Evolutionary conservation across 2,113 vertebrate genomes (phyloP), one percentile per base, ranked within the genome.

Genomic region (Crotalus viridis): DNA sequence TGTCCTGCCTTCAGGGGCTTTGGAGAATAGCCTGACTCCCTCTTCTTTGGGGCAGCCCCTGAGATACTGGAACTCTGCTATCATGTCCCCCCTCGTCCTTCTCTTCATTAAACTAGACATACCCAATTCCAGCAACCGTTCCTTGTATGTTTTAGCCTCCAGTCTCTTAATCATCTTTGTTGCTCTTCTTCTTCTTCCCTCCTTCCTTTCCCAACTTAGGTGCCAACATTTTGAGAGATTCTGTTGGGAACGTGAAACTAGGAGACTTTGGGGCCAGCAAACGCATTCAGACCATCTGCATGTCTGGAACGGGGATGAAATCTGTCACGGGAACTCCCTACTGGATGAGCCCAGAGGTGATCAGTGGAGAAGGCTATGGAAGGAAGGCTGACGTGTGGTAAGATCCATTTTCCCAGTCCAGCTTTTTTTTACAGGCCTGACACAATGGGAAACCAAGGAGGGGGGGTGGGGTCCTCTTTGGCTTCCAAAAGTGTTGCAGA

Each of bases 341-440:
- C 97, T 99, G 99, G 99, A 99, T 99, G 99, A 99, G 98, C 94
- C 99, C 99, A 0, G 99, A 99, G 94, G 99, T 99, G 90, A 99
- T 99, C 96, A 99, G 98, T 9, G 99, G 99, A 96, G 99, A 99
- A 95, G 99, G 99, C 85, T 99, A 99, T 0, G 99, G 99, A 56
- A 98, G 98, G 95, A 99, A 99, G 96, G 99, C 99, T 87, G 99
- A 99, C 8, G 98, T 99, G n/a, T 99, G 99, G 99, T 99, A 97
- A 51, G 48, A 26, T 17, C 24, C 24, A 5, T 87, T 87, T 87
- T 17, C n/a, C 64, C 64, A 33, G 13, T 74, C 15, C n/a, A 19
- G 28, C 5, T n/a, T 87, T 54, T 17, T 2, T 24, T 87, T 87
- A 54, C 51, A 87, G 48, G 26, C 22, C 28, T 12, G 24, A 13